Evolutionary conservation across 2,113 vertebrate genomes (phyloP), one percentile per base, ranked within the genome.

Genomic region (Peromyscus leucopus): DNA sequence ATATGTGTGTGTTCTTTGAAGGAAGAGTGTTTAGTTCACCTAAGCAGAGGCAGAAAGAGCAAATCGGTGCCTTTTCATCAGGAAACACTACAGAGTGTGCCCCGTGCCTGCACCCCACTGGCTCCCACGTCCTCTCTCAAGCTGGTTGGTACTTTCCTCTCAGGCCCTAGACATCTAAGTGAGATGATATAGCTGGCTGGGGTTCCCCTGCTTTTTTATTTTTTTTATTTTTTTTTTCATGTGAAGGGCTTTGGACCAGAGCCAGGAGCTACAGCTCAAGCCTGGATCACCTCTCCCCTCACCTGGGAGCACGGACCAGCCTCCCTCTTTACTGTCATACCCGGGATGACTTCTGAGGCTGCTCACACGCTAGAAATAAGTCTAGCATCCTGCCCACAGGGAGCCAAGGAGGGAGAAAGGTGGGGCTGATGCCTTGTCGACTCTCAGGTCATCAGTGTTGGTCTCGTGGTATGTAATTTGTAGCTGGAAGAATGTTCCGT

Each of bases 11-110:
- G 93, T 95, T 97, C 26, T 97, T 95, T 95, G 90, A 97, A 65
- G 80, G 92, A 46, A 93, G 24, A 98, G 97, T 98, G 98, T 98
- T 98, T 98, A 97, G 91, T 97, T 97, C 71, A 55, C 8, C 96
- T 98, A 98, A 97, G 95, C 86, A 97, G 96, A 98, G 78, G 97
- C 98, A 97, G 95, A 94, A 84, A 92, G 93, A 89, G 97, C 97
- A 97, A 97, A 89, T 93, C 94, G 97, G 97, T 89, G 93, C 95
- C 92, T 97, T 97, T 97, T 98, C 97, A 74, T 98, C 92, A 87
- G 98, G 97, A 97, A 96, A 98, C 98, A 97, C 55, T 94, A 90
- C 94, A 31, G 46, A 97, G 7, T 61, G 85, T 83, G 78, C 75
- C 42, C 28, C 57, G 91, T 97, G 94, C 42, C 59, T 15, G 1